These are phyloP conservation scores for Paradisaea rubra DNA, from an alignment of 2,113 vertebrate genomes.

Conservation along the genomic window DNA sequence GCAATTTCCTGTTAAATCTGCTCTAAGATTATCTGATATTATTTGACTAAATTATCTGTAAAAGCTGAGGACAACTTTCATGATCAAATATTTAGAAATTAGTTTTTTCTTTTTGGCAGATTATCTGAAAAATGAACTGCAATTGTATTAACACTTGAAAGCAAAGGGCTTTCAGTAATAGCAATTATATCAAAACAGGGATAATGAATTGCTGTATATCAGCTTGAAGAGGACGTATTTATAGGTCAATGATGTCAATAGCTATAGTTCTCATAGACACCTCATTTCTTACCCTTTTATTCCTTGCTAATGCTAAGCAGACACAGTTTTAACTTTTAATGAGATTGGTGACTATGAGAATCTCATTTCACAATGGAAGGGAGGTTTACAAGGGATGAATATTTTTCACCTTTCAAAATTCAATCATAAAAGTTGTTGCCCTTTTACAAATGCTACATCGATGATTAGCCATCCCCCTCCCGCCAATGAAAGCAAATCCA, in stretches of 20 bases:
- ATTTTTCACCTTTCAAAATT: conserved; percentile 16
- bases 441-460: not conserved
- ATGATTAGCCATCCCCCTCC: not conserved
- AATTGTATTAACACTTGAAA: conserved; percentile 72
- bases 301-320: conserved; percentile 42
- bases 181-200: conserved; percentile 75
- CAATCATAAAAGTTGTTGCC: not conserved
- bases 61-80: conserved; percentile 75
- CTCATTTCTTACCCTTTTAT: conserved; percentile 55
- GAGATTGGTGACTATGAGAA: conserved; percentile 14
- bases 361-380: not conserved
- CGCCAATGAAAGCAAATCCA: not conserved
- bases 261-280: conserved; percentile 55
- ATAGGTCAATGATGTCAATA: conserved; percentile 77
- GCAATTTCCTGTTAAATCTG: conserved; percentile 75
- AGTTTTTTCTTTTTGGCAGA: conserved; percentile 71
- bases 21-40: conserved; percentile 78
- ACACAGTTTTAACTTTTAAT: conserved; percentile 54
- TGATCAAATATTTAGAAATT: conserved; percentile 81
- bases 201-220: conserved; percentile 68
- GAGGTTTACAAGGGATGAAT: not conserved
- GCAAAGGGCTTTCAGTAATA: conserved; percentile 69
- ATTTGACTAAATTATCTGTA: conserved; percentile 80
- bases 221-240: conserved; percentile 66
- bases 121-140: conserved; percentile 74